Evolutionary conservation across 2,113 vertebrate genomes (phyloP).

Genomic region (Tachycineta bicolor): DNA sequence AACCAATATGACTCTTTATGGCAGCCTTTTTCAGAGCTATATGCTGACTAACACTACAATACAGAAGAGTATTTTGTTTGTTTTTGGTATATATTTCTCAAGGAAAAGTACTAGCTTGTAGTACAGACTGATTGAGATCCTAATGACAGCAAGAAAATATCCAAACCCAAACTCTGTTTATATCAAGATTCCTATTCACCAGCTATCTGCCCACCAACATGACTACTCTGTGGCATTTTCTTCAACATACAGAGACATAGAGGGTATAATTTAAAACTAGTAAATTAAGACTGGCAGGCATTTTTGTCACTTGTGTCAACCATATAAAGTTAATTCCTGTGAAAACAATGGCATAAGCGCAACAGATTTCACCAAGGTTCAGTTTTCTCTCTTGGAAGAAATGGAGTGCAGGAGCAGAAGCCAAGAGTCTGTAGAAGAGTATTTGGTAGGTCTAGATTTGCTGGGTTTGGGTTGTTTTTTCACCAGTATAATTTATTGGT

Average conservation of each 20-base stretch:
- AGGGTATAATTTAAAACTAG: neutral
- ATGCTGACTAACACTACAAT: conserved; percentile 18
- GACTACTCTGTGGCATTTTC: neutral
- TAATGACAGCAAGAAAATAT: neutral
- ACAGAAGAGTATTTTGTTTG: conserved; percentile 11
- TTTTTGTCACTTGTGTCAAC: neutral
- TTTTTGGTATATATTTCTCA: conserved; percentile 4
- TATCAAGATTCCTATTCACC: neutral
- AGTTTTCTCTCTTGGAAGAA: neutral
- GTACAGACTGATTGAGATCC: neutral
- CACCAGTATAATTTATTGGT: neutral
- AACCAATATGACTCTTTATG: neutral
- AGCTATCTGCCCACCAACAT: neutral
- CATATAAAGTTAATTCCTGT: neutral
- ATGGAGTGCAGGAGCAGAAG: neutral
- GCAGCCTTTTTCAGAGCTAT: neutral
- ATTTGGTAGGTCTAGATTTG: neutral
- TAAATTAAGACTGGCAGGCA: neutral
- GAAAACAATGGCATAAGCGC: neutral
- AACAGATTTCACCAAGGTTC: neutral
- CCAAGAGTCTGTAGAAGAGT: neutral
- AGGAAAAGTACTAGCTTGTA: neutral
- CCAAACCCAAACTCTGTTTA: neutral
- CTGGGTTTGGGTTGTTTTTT: neutral
- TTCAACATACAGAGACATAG: neutral